Conservation (phyloP, 1,140 invertebrate species). For the Venustaconcha ellipsiformis region DNA sequence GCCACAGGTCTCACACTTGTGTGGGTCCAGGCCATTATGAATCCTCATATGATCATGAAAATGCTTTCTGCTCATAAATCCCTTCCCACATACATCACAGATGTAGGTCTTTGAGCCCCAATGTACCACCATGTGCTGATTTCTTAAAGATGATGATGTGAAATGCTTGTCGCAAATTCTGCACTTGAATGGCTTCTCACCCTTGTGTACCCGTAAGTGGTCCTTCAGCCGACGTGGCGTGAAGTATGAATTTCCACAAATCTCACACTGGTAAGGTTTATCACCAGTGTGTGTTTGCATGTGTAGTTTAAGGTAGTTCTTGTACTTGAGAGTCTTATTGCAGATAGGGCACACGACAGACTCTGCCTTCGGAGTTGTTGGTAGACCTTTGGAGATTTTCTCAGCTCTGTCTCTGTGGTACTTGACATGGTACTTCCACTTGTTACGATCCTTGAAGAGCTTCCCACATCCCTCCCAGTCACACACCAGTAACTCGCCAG, state of each 20-base stretch:
- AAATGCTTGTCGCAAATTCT: conserved; percentile 24
- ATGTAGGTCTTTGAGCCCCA: conserved; percentile 25
- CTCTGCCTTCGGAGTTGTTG: background rate
- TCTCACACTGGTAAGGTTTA: conserved; percentile 75
- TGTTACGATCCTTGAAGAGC: conserved; percentile 21
- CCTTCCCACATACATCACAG: conserved; percentile 34
- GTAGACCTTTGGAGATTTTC: conserved; percentile 26
- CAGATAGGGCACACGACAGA: conserved; percentile 21
- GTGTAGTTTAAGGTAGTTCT: conserved; percentile 29
- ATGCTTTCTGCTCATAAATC: conserved; percentile 32
- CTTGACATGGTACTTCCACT: conserved; percentile 25
- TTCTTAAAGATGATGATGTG: conserved; percentile 16
- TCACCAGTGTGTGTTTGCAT: conserved; percentile 73
- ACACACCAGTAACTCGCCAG: conserved; percentile 6
- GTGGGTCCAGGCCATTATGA: conserved; percentile 21
- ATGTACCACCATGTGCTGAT: conserved; percentile 29
- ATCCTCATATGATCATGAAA: conserved; percentile 32
- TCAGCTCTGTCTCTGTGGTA: conserved; percentile 32
- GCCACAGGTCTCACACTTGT: conserved; percentile 28
- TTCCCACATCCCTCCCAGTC: conserved; percentile 33
- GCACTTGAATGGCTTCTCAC: conserved; percentile 29
- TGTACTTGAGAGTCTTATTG: conserved; percentile 27
- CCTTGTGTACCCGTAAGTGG: conserved; percentile 27
- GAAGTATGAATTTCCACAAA: conserved; percentile 72
- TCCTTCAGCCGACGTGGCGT: conserved; percentile 17